These are phyloP conservation scores for Sparidentex hasta DNA, from an alignment of 2,797 vertebrate species.

Conservation along the genomic window DNA sequence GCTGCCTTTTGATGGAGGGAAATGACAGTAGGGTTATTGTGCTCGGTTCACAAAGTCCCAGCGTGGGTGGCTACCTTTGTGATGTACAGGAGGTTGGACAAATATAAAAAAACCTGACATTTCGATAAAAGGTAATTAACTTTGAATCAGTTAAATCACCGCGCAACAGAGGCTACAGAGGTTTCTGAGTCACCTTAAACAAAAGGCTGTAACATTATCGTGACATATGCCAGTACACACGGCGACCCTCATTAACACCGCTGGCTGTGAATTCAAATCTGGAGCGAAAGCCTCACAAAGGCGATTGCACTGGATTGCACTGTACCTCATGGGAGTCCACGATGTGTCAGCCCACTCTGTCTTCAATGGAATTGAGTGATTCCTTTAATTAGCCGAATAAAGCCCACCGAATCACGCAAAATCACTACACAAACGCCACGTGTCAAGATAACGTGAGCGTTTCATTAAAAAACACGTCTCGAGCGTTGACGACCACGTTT, in stretches of 20 bases:
- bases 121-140: conserved; percentile 1
- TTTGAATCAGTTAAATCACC: conserved; percentile 15
- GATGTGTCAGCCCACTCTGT: background rate
- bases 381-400: conserved; percentile 26
- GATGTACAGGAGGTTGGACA: background rate
- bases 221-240: background rate
- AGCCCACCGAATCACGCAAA: background rate
- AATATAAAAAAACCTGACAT: conserved; percentile 9
- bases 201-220: background rate
- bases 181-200: conserved; percentile 17
- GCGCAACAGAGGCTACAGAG: background rate
- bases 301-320: background rate
- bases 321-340: background rate
- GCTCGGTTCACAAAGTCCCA: conserved; percentile 1
- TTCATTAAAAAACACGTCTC: conserved; percentile 32
- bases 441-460: conserved; percentile 8
- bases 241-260: background rate
- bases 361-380: conserved; percentile 11
- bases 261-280: background rate
- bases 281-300: background rate
- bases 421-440: conserved; percentile 19
- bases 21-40: background rate
- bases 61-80: background rate
- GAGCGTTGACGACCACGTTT: conserved; percentile 21
- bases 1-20: background rate